Conservation (phyloP, 2,888 invertebrate species). For the Orthosia cruda region DNA sequence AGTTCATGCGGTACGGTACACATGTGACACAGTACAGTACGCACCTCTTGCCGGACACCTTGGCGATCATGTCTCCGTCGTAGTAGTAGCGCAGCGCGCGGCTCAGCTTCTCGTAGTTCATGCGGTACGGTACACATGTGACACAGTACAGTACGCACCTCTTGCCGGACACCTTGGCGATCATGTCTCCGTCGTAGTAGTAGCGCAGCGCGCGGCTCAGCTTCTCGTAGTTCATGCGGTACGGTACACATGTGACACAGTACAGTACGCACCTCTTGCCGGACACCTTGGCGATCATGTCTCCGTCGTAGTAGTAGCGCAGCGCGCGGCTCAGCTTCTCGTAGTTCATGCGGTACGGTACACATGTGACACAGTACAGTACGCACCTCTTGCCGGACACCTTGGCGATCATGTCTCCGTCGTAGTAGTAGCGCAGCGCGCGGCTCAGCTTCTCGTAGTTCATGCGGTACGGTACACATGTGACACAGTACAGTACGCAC, state of each 20-base stretch:
- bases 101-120: constrained; percentile 98
- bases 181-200: constrained; percentile 98
- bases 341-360: constrained; percentile 99
- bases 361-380: too few relatives aligned
- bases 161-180: constrained; percentile 96
- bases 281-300: constrained; percentile 98
- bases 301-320: constrained; percentile 98
- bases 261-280: constrained; percentile 92
- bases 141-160: constrained; percentile 78
- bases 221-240: constrained; percentile 99
- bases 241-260: too few relatives aligned
- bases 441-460: constrained; percentile 98
- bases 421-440: constrained; percentile 97
- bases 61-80: constrained; percentile 98
- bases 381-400: constrained; percentile 94
- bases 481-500: constrained; percentile 63
- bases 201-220: constrained; percentile 96
- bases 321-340: constrained; percentile 97
- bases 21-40: neutral
- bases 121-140: too few relatives aligned
- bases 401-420: constrained; percentile 98
- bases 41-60: constrained; percentile 95
- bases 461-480: too few relatives aligned
- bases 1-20: too few relatives aligned
- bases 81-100: constrained; percentile 97